These are phyloP conservation scores for Emydocephalus ijimae DNA, from an alignment of 2,113 vertebrate species.

Conservation along the genomic window DNA sequence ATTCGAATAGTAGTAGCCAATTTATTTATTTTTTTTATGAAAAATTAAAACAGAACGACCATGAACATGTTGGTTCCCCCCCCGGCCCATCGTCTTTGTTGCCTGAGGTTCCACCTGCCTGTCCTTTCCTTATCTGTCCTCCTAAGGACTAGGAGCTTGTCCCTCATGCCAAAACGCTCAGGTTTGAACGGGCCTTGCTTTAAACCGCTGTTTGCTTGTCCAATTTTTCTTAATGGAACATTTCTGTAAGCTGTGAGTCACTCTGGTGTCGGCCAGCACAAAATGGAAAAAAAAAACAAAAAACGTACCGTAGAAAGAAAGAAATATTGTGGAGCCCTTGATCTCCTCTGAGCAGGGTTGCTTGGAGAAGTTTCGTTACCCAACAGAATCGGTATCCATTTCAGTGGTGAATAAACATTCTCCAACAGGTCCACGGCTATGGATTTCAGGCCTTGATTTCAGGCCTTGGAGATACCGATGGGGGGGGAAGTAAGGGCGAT, in stretches of 20 bases:
- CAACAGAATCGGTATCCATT: not conserved
- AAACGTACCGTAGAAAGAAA: not conserved
- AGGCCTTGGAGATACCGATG: not conserved
- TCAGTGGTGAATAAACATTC: not conserved
- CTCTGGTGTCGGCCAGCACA: not conserved
- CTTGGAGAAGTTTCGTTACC: not conserved
- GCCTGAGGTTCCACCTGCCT: not conserved
- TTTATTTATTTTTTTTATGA: not conserved
- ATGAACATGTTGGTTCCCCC: too few relatives aligned
- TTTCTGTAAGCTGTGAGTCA: not conserved
- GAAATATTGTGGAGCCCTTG: not conserved
- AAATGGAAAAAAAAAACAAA: not conserved
- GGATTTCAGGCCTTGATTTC: not conserved
- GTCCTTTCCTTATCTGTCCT: not conserved
- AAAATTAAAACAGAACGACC: not conserved
- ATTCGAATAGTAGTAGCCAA: not conserved
- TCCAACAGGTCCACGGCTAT: not conserved
- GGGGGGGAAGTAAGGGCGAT: not conserved
- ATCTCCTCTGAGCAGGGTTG: not conserved
- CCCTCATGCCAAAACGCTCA: not conserved
- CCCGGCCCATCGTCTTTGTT: not conserved
- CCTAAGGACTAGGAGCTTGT: not conserved
- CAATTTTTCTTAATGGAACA: not conserved
- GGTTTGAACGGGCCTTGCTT: not conserved
- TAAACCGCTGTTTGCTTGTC: not conserved